phyloP scores from a whole-genome alignment of 2,888 invertebrate genomes.

The Drosophila melanocephala region DNA sequence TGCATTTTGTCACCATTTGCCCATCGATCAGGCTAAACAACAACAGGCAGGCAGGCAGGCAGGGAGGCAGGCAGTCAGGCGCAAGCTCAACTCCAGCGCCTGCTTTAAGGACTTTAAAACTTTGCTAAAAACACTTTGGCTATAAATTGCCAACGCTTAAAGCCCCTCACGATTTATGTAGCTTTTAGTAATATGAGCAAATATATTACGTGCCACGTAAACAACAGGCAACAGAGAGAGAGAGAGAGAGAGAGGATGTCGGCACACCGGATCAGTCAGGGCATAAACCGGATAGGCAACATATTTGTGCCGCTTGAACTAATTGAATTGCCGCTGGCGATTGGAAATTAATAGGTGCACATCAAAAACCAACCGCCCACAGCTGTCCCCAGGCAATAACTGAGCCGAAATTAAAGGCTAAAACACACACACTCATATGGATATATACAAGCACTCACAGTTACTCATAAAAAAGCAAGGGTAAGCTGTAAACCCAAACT shows the following conservation, averaged over 20 bases:
- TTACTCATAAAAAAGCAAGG: conserved; percentile 12
- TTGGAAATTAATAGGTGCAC: conserved; percentile 77
- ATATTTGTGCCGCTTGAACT: conserved; percentile 53
- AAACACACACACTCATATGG: conserved; percentile 13
- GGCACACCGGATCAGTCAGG: conserved; percentile 14
- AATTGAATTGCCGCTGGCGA: conserved; percentile 73
- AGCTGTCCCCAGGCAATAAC: conserved; percentile 54
- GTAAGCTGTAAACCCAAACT: conserved; percentile 4
- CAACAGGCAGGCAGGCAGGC: background rate
- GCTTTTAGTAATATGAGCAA: conserved; percentile 79
- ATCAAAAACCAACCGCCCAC: conserved; percentile 61
- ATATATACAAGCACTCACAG: background rate
- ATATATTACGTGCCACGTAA: conserved; percentile 76
- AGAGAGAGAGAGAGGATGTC: conserved; percentile 3
- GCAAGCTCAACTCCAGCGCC: background rate
- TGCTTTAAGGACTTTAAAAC: conserved; percentile 55
- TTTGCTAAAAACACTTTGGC: conserved; percentile 16
- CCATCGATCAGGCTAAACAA: conserved; percentile 79
- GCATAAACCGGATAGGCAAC: conserved; percentile 11
- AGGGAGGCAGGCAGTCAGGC: background rate
- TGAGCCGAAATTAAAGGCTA: conserved; percentile 53
- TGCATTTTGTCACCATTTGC: conserved; percentile 79
- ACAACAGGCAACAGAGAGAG: conserved; percentile 9
- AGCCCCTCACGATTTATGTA: conserved; percentile 75
- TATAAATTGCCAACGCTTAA: conserved; percentile 56